Base-by-base conservation (phyloP, 2,888 invertebrate genomes). In the Conus canariensis region DNA sequence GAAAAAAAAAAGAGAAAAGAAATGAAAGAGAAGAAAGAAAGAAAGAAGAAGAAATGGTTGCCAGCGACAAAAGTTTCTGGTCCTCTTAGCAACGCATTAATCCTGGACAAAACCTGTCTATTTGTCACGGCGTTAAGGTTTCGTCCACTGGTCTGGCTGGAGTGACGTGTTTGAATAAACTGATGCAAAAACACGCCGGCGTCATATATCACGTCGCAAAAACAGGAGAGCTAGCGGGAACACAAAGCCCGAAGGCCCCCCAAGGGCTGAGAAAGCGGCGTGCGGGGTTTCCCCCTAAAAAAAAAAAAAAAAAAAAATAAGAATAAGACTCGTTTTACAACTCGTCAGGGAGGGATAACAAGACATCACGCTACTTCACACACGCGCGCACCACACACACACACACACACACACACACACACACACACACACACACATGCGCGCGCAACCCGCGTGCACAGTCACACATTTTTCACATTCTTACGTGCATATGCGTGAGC, bases 91-190 rank as follows among this genome's bases (percentile, higher is more conserved):
- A 88, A 88, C 88, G 58, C 77, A 70, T 80, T n/a, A 56, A 88
- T 88, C 88, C 77, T 45, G 9, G 77, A 25, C 12, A 88, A 88
- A 88, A 88, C 88, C 56, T 60, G 88, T 88, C 88, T 59, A 60
- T 88, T 80, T 25, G 59, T 25, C 80, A 12, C 30, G 77, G 88
- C n/a, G 77, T 80, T 70, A 88, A 88, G 77, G 60, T 74, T 88
- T 80, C n/a, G 16, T 25, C 59, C 59, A 64, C 88, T 30, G 77
- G 88, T 10, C 8, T 9, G 12, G 8, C 58, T 25, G 45, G 88
- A 88, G 70, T 88, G 88, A 88, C 70, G 77, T 88, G 88, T 88
- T 88, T 88, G 58, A 77, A 9, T 14, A 60, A 45, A 45, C 64
- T 30, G 12, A 60, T 30, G 25, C 64, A 30, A 60, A 60, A 64